Evolutionary conservation across 2,797 vertebrate species (phyloP).

Genomic region (Enteromius mattozi): DNA sequence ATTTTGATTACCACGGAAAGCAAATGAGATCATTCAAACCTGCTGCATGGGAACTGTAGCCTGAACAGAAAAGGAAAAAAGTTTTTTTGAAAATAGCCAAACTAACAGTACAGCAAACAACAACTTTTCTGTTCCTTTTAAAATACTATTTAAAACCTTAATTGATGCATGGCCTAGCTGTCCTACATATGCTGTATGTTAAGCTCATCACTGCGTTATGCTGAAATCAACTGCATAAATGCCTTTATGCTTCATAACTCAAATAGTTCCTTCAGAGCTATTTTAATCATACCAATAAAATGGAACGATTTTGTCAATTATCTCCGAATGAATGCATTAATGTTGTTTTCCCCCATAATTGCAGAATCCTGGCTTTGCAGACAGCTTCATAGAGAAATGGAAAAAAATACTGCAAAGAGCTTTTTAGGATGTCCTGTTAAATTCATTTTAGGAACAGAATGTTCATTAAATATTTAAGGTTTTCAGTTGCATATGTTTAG

Average conservation of each 20-base stretch:
- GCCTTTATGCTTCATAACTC: slow-evolving; percentile 44
- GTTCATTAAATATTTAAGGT: slow-evolving; percentile 34
- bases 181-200: background rate
- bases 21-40: slow-evolving; percentile 6
- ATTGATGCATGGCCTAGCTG: background rate
- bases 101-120: background rate
- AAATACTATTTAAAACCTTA: background rate
- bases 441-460: slow-evolving; percentile 29
- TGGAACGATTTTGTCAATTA: slow-evolving; percentile 57
- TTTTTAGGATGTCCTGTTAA: slow-evolving; percentile 16
- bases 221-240: slow-evolving; percentile 23
- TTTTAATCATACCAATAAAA: slow-evolving; percentile 65
- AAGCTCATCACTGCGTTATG: background rate
- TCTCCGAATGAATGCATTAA: slow-evolving; percentile 61
- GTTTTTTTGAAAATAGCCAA: background rate
- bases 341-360: slow-evolving; percentile 48
- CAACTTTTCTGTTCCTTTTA: background rate
- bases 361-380: slow-evolving; percentile 21
- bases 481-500: slow-evolving; percentile 24
- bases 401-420: slow-evolving; percentile 2
- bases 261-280: slow-evolving; percentile 61
- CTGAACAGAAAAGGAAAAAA: background rate
- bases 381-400: slow-evolving; percentile 29
- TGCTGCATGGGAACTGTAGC: background rate
- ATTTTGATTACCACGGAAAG: background rate